These are phyloP conservation scores for Porphyrio hochstetteri DNA, from an alignment of 2,113 vertebrate species.

Conservation along the genomic window DNA sequence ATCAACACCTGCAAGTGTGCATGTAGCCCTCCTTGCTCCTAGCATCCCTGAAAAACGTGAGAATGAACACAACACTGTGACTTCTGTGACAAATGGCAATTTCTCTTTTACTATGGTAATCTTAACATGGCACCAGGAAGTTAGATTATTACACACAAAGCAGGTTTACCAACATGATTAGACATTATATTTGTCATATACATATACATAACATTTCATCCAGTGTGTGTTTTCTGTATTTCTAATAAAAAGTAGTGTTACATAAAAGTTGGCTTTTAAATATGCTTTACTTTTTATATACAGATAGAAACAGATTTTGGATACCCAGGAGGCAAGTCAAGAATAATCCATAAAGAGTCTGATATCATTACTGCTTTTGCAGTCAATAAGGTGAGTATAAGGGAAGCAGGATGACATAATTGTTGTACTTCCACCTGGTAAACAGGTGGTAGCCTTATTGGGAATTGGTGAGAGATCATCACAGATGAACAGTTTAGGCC, in stretches of 20 bases:
- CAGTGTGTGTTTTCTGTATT: background rate
- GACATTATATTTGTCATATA: too few species aligned
- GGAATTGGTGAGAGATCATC: background rate
- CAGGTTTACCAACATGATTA: too few species aligned
- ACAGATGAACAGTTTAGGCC: background rate
- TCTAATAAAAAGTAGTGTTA: background rate
- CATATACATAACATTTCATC: too few species aligned
- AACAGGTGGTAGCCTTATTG: background rate
- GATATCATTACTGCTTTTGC: conserved; percentile 87
- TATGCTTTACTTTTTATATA: background rate
- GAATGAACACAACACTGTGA: too few species aligned
- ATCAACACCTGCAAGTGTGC: too few species aligned
- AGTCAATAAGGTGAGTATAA: conserved; percentile 79
- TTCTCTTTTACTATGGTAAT: too few species aligned
- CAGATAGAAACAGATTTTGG: conserved; percentile 79
- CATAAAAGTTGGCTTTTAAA: background rate
- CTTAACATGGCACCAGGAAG: too few species aligned
- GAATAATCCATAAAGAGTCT: conserved; percentile 85
- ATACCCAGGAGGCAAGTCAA: conserved; percentile 76
- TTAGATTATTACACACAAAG: too few species aligned
- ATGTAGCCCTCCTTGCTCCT: too few species aligned
- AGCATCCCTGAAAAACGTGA: too few species aligned
- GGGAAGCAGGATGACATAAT: background rate
- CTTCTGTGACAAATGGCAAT: too few species aligned
- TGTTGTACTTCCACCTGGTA: background rate